phyloP scores from a whole-genome alignment of 2,888 invertebrate genomes.

The Caenorhabditis becei region DNA sequence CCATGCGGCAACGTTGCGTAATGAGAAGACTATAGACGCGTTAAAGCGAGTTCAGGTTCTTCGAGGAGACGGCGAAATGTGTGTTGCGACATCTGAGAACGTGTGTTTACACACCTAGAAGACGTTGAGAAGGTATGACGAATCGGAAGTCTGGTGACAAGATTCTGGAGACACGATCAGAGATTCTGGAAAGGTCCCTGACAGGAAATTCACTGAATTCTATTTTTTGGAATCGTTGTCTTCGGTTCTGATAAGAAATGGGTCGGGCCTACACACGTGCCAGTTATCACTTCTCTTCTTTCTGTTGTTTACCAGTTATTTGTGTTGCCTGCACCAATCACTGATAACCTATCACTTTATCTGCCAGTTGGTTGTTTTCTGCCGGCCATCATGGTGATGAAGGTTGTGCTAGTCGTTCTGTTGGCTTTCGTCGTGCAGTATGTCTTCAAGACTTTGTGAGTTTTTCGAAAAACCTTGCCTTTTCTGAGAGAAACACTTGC shows the following conservation, averaged over 20 bases:
- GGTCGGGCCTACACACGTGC: too few relatives aligned
- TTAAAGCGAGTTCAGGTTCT: constrained; percentile 36
- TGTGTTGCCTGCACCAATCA: too few relatives aligned
- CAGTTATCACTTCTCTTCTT: constrained; percentile 32
- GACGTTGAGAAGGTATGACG: not conserved
- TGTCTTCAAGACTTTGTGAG: constrained; percentile 60
- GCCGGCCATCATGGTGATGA: constrained; percentile 9
- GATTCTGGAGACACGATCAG: not conserved
- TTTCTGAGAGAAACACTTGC: not conserved
- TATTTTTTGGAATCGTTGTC: too few relatives aligned
- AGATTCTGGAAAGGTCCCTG: too few relatives aligned
- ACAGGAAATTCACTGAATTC: too few relatives aligned
- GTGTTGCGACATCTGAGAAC: constrained; percentile 15
- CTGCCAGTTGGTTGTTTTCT: not conserved
- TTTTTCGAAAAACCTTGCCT: not conserved
- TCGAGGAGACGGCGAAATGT: constrained; percentile 3
- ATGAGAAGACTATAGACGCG: constrained; percentile 55
- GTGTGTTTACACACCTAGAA: constrained; percentile 8
- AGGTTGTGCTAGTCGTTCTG: constrained; percentile 27
- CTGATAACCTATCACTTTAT: not conserved
- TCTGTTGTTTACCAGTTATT: constrained; percentile 21
- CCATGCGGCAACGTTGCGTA: constrained; percentile 52
- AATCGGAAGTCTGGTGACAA: not conserved
- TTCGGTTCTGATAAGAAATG: too few relatives aligned
- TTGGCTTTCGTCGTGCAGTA: constrained; percentile 43